Conservation (phyloP, 2,113 vertebrate genomes). For the Sturnira hondurensis region DNA sequence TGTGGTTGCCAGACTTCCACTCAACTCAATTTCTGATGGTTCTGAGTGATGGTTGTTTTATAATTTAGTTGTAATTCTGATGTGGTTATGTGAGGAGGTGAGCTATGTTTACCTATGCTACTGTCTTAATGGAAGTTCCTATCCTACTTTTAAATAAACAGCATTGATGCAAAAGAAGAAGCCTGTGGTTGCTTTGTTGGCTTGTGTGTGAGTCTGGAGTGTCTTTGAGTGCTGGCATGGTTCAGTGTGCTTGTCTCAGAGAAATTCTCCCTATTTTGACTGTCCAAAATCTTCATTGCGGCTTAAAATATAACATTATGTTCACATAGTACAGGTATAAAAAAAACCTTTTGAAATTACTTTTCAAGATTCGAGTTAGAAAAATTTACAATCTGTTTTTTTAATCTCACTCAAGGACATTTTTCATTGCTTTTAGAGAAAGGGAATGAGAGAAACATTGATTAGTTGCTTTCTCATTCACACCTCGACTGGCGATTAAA, state of each 20-base stretch:
- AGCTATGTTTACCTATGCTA: too few relatives aligned
- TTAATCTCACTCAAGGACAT: background rate
- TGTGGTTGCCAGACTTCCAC: too few relatives aligned
- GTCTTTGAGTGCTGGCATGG: background rate
- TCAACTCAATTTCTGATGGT: too few relatives aligned
- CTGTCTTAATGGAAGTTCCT: too few relatives aligned
- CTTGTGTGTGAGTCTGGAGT: background rate
- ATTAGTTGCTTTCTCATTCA: too few relatives aligned
- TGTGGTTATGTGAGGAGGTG: too few relatives aligned
- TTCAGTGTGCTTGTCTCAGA: background rate
- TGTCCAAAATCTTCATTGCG: background rate
- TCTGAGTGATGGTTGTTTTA: too few relatives aligned
- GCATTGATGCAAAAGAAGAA: background rate
- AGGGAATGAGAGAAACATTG: too few relatives aligned
- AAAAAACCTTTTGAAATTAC: background rate
- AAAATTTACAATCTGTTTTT: background rate
- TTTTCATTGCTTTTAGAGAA: too few relatives aligned
- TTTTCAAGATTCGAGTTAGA: constrained; percentile 32
- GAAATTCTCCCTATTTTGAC: constrained; percentile 16
- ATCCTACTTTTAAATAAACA: background rate
- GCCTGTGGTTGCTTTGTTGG: background rate
- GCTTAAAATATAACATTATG: background rate
- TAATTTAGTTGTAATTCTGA: too few relatives aligned
- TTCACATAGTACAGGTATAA: background rate
- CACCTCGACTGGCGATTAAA: too few relatives aligned